These are phyloP conservation scores for Phrynocephalus vlangalii DNA, from an alignment of 2,797 vertebrate genomes.

Conservation along the genomic window DNA sequence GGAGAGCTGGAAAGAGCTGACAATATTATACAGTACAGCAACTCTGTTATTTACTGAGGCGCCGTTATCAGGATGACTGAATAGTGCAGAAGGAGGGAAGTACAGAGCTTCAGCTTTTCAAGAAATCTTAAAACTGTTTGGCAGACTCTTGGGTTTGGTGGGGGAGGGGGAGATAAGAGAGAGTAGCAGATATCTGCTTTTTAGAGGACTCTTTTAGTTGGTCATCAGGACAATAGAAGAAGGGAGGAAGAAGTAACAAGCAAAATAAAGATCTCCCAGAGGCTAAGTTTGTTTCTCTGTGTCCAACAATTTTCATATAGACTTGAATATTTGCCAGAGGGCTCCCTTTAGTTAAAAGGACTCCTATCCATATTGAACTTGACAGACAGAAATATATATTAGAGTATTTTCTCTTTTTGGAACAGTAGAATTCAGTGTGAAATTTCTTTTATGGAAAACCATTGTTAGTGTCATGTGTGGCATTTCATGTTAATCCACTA, in stretches of 20 bases:
- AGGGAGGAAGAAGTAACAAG: background rate
- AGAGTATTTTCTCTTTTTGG: background rate
- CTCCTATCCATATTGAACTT: background rate
- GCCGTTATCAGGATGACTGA: background rate
- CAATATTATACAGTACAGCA: background rate
- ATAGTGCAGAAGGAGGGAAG: constrained; percentile 29
- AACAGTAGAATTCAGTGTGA: too few relatives aligned
- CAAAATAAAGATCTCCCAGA: background rate
- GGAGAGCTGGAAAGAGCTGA: background rate
- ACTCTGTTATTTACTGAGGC: constrained; percentile 33
- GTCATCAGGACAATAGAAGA: constrained; percentile 12
- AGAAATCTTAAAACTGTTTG: constrained; percentile 16
- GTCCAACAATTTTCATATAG: background rate
- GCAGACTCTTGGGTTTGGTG: constrained; percentile 11
- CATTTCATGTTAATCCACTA: too few relatives aligned
- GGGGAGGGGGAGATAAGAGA: constrained; percentile 36
- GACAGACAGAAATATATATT: background rate
- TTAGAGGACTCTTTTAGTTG: constrained; percentile 33
- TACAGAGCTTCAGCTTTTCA: background rate
- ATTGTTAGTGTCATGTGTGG: too few relatives aligned
- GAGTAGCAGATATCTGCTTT: constrained; percentile 10
- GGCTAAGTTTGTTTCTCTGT: background rate
- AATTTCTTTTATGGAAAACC: too few relatives aligned
- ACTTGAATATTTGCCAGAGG: background rate
- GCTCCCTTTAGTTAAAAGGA: fast-evolving